These are phyloP conservation scores for Phaethon lepturus DNA, from an alignment of 2,113 vertebrate genomes.

Conservation along the genomic window DNA sequence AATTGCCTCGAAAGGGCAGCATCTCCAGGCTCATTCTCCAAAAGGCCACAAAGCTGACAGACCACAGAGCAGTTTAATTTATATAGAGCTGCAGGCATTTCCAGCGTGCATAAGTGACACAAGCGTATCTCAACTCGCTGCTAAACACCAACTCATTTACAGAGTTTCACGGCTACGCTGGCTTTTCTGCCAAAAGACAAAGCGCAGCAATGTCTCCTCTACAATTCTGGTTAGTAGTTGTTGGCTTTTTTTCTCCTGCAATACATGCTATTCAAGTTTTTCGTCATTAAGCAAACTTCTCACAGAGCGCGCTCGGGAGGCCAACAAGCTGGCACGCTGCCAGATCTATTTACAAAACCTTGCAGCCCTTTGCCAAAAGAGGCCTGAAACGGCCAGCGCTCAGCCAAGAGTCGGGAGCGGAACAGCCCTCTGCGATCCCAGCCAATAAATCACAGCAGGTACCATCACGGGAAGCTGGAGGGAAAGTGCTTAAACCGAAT, in stretches of 20 bases:
- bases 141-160: background rate
- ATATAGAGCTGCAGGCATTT: background rate
- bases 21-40: background rate
- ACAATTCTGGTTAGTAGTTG: background rate
- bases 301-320: background rate
- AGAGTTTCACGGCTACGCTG: background rate
- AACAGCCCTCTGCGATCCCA: background rate
- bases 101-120: background rate
- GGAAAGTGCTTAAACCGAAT: background rate
- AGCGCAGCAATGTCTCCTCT: background rate
- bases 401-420: background rate
- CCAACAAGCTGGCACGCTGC: background rate
- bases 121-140: background rate
- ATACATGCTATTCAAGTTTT: background rate
- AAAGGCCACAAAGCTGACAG: background rate
- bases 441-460: background rate
- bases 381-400: background rate
- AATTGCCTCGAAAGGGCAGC: background rate
- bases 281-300: background rate
- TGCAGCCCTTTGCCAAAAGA: background rate
- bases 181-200: background rate
- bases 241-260: background rate
- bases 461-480: background rate
- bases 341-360: background rate
- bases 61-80: background rate